Evolutionary conservation across 92 coral and sea anemone genomes (phyloP).

Genomic region (Palythoa grandiflora): DNA sequence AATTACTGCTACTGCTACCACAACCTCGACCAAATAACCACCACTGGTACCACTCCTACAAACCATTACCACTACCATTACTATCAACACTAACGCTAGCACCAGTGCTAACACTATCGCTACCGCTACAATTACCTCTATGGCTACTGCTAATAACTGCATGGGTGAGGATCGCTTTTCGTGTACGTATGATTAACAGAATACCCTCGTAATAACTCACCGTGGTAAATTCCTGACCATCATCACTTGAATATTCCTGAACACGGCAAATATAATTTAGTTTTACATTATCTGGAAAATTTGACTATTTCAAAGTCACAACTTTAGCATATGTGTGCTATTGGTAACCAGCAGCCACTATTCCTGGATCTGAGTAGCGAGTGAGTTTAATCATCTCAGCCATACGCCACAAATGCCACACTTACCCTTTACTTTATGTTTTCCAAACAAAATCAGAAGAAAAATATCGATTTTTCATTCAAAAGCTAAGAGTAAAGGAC

Average conservation of each 20-base stretch:
- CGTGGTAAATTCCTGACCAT: constrained; percentile 14
- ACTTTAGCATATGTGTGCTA: background rate
- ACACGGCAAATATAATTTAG: background rate
- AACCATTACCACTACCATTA: too few species aligned
- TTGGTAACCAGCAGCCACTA: background rate
- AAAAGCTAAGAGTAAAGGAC: too few species aligned
- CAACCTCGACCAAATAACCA: too few species aligned
- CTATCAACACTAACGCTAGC: background rate
- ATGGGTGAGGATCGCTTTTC: background rate
- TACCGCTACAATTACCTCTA: background rate
- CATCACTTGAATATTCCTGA: constrained; percentile 25
- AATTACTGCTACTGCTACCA: too few species aligned
- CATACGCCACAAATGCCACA: too few species aligned
- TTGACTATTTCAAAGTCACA: background rate
- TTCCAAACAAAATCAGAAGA: too few species aligned
- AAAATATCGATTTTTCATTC: too few species aligned
- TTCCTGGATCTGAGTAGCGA: background rate
- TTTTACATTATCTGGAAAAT: background rate
- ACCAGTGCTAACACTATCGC: background rate
- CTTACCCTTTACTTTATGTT: too few species aligned
- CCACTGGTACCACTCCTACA: too few species aligned
- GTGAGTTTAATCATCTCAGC: too few species aligned
- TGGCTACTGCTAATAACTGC: background rate
- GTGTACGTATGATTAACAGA: background rate
- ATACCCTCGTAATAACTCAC: background rate